Evolutionary conservation across 1,140 invertebrate genomes (phyloP).

Genomic region (Zaprionus nigranus): DNA sequence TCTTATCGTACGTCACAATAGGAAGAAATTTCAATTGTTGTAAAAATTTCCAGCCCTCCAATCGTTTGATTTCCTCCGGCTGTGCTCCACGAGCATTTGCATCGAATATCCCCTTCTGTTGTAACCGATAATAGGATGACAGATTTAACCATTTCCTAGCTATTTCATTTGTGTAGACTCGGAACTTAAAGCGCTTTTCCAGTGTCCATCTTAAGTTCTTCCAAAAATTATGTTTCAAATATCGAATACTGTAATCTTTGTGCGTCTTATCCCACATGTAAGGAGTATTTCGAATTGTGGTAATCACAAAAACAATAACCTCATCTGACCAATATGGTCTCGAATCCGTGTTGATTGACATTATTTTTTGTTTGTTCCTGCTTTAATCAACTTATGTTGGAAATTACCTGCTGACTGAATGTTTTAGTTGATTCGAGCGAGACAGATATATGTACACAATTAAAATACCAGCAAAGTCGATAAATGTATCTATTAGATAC

Average conservation of each 20-base stretch:
- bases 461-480: constrained; percentile 38
- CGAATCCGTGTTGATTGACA: constrained; percentile 25
- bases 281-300: constrained; percentile 39
- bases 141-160: constrained; percentile 44
- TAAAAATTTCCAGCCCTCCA: constrained; percentile 45
- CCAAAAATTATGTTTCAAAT: constrained; percentile 46
- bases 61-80: constrained; percentile 37
- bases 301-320: constrained; percentile 38
- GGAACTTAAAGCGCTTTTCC: constrained; percentile 40
- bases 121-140: constrained; percentile 34
- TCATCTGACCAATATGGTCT: constrained; percentile 45
- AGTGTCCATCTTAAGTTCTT: constrained; percentile 44
- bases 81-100: constrained; percentile 38
- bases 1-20: constrained; percentile 15
- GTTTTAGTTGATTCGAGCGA: constrained; percentile 19
- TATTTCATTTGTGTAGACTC: constrained; percentile 40
- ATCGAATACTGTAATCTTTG: constrained; percentile 43
- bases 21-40: constrained; percentile 39
- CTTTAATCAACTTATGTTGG: constrained; percentile 42
- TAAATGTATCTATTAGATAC: constrained; percentile 22
- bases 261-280: constrained; percentile 49
- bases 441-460: constrained; percentile 32
- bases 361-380: constrained; percentile 12
- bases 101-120: constrained; percentile 41
- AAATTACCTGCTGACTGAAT: constrained; percentile 34